Evolutionary conservation across 2,888 invertebrate species (phyloP).

Genomic region (Metopia argyrocephala): DNA sequence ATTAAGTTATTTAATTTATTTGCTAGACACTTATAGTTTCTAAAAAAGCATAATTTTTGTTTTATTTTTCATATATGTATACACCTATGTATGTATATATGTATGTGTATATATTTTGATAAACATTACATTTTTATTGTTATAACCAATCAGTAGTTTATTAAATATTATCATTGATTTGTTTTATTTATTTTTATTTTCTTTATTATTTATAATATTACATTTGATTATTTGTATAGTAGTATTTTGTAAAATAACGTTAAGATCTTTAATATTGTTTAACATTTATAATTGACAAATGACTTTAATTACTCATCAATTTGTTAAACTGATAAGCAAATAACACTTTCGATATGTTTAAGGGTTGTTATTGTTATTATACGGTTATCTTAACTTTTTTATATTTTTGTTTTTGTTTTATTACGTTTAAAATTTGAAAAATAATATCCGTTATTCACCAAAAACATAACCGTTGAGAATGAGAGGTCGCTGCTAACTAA

Average conservation of each 20-base stretch:
- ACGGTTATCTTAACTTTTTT: slow-evolving; percentile 49
- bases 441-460: slow-evolving; percentile 38
- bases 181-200: background rate
- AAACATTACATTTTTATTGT: background rate
- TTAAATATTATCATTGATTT: background rate
- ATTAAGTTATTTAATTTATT: no score
- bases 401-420: slow-evolving; percentile 17
- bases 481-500: slow-evolving; percentile 54
- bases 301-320: slow-evolving; percentile 59
- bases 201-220: background rate
- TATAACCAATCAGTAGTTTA: background rate
- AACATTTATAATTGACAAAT: slow-evolving; percentile 50
- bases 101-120: no score
- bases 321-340: slow-evolving; percentile 59
- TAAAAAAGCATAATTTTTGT: background rate
- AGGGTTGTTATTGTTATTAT: slow-evolving; percentile 25
- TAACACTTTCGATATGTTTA: slow-evolving; percentile 22
- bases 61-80: no score
- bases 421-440: slow-evolving; percentile 20
- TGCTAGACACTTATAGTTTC: background rate
- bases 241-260: background rate
- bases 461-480: slow-evolving; percentile 50
- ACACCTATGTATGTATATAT: no score
- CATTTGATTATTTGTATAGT: slow-evolving; percentile 5
- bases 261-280: slow-evolving; percentile 23